Percentiles rank a stretch among this genome's conserved stretches.
These are phyloP conservation scores for Eurypyga helias DNA, from an alignment of 2,113 vertebrate species.

Conservation along the genomic window DNA sequence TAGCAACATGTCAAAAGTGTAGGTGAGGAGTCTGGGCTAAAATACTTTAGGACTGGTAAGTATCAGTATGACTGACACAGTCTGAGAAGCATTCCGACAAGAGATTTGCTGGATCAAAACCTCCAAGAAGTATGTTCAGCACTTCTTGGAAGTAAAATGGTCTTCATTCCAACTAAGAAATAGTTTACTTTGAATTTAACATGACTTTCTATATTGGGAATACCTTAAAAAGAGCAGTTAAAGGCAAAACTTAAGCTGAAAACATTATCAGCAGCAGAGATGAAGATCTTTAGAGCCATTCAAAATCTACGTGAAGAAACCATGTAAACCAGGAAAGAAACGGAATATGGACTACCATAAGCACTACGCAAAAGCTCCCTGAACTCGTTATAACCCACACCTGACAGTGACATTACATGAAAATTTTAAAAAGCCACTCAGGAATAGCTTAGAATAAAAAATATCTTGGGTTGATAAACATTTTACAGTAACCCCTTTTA, in stretches of 20 bases:
- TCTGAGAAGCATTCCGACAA: not conserved
- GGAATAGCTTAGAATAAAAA: constrained; percentile 13
- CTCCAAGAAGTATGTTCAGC: not conserved
- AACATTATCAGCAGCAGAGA: not conserved
- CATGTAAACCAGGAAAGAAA: not conserved
- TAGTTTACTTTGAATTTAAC: not conserved
- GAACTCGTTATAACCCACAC: not conserved
- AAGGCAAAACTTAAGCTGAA: not conserved
- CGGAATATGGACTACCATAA: not conserved
- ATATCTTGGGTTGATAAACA: constrained; percentile 48
- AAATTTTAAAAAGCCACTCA: not conserved
- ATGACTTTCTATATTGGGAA: not conserved
- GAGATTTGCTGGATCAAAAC: not conserved
- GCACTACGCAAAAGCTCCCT: not conserved
- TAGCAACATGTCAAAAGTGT: not conserved
- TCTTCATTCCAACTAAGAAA: not conserved
- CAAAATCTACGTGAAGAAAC: not conserved
- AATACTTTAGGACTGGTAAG: not conserved
- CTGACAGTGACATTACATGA: not conserved
- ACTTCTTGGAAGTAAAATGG: not conserved
- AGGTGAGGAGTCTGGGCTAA: not conserved
- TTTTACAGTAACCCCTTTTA: constrained; percentile 32
- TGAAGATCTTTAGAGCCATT: not conserved
- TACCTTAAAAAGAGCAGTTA: not conserved
- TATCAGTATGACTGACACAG: not conserved